Evolutionary conservation across 2,797 vertebrate species (phyloP), one percentile per base, ranked within the genome.

Genomic region (Sebastes matsubarae): DNA sequence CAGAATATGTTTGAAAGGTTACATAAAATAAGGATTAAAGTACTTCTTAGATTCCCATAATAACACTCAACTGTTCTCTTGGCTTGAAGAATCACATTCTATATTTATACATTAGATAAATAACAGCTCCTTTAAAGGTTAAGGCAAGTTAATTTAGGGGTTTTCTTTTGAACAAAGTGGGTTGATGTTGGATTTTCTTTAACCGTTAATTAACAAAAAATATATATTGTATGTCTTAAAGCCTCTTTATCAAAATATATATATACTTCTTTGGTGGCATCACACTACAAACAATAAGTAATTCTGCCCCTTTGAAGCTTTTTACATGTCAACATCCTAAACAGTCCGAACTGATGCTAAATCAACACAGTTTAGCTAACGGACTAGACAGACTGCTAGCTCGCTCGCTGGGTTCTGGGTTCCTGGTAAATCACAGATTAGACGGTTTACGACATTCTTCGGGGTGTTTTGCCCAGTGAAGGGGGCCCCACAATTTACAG

Each of bases 401-500:
- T 83, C 36, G 16, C 85, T 67, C 24, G n/a, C 85, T 76, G 60
- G 64, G 60, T 86, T 85, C 68, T 79, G 75, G 87, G 88, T 88
- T 91, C 84, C 63, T 88, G 80, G 76, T 84, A 95, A 95, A 93
- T 93, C 92, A 92, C 87, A 94, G 94, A 94, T 96, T 95, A 96
- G 90, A 93, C 46, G 87, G 84, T 95, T 95, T 95, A 92, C 83
- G 91, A 86, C 95, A 96, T 96, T 96, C 95, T 93, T 96, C 18
- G 71, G 79, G 90, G 93, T 91, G 93, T 95, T 96, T 95, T 89
- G 81, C 80, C 71, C 60, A 27, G 75, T 82, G 78, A 84, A 83
- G 64, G 74, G 85, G 88, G 68, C 91, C 90, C 85, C 73, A 54
- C 87, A 92, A 93, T 94, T 90, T 92, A 75, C 87, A 81, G 72